A percentile compares a stretch with the other conserved stretches of the same genome.
Conservation (phyloP, 2,113 vertebrate genomes). For the Serinus canaria region DNA sequence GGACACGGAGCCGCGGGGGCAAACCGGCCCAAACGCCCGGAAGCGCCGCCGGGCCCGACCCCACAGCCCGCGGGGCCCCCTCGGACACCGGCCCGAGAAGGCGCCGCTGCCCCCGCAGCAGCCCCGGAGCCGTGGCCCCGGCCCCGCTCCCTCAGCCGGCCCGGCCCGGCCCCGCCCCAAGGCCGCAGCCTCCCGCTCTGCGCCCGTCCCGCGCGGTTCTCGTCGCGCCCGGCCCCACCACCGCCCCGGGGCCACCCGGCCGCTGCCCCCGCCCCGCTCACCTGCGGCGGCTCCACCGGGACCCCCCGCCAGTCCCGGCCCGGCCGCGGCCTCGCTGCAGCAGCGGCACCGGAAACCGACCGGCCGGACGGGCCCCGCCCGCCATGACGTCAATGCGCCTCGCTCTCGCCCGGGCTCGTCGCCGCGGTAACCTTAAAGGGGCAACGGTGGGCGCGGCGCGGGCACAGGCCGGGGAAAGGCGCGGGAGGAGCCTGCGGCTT, state of each 20-base stretch:
- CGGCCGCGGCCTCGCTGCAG: background rate
- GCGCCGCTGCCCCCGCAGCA: background rate
- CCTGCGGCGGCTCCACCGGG: too few relatives aligned
- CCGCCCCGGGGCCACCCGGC: too few relatives aligned
- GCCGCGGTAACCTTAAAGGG: background rate
- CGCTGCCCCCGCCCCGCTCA: too few relatives aligned
- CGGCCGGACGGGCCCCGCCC: background rate
- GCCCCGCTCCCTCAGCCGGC: background rate
- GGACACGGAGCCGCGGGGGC: background rate
- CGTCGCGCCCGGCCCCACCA: too few relatives aligned
- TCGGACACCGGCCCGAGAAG: background rate
- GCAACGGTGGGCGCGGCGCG: background rate
- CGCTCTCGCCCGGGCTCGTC: background rate
- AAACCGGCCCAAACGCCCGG: background rate
- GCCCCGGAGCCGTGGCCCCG: background rate
- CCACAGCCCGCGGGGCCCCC: background rate
- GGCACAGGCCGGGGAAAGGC: background rate
- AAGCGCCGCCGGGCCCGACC: background rate
- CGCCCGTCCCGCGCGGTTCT: too few relatives aligned
- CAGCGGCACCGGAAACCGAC: background rate
- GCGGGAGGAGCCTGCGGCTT: background rate
- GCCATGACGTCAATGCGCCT: background rate
- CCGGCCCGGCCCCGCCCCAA: constrained; percentile 77
- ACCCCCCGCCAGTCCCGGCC: background rate
- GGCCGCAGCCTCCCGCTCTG: too few relatives aligned